A percentile compares a stretch with the other conserved stretches of the same genome.
phyloP scores from a whole-genome alignment of 2,113 vertebrate species.

The Saccopteryx bilineata region DNA sequence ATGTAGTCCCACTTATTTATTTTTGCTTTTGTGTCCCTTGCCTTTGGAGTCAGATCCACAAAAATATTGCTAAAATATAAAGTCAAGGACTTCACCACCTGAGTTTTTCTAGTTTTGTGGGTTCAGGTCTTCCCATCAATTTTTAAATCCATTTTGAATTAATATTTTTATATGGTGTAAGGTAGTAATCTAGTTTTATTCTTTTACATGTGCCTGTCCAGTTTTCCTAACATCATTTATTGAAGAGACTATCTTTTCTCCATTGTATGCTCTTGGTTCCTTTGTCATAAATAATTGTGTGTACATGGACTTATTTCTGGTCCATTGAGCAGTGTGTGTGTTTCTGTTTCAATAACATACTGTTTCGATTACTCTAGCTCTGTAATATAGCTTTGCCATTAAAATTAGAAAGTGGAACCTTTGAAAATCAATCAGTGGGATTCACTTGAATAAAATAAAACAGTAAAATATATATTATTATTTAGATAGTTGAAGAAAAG shows the following conservation, averaged over 20 bases:
- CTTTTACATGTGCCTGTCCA: not conserved
- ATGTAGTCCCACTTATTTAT: not conserved
- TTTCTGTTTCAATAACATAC: not conserved
- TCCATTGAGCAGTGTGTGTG: not conserved
- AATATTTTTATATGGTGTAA: not conserved
- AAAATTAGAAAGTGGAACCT: not conserved
- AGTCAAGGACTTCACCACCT: not conserved
- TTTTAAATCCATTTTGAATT: not conserved
- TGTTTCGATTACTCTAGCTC: not conserved
- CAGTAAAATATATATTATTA: not conserved
- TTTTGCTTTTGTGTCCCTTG: not conserved
- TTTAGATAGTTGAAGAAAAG: not conserved
- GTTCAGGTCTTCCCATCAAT: not conserved
- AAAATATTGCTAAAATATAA: not conserved
- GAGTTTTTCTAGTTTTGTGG: not conserved
- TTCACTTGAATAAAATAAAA: not conserved
- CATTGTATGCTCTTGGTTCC: not conserved
- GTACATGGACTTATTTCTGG: not conserved
- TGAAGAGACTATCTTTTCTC: not conserved
- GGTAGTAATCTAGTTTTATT: not conserved
- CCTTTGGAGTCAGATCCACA: not conserved
- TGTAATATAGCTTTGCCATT: not conserved
- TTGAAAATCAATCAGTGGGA: not conserved
- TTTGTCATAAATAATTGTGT: not conserved
- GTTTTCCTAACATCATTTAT: not conserved